A percentile compares a stretch with the other conserved stretches of the same genome.
phyloP scores from a whole-genome alignment of 2,888 invertebrate genomes.

The Himalopsyche tibetana region DNA sequence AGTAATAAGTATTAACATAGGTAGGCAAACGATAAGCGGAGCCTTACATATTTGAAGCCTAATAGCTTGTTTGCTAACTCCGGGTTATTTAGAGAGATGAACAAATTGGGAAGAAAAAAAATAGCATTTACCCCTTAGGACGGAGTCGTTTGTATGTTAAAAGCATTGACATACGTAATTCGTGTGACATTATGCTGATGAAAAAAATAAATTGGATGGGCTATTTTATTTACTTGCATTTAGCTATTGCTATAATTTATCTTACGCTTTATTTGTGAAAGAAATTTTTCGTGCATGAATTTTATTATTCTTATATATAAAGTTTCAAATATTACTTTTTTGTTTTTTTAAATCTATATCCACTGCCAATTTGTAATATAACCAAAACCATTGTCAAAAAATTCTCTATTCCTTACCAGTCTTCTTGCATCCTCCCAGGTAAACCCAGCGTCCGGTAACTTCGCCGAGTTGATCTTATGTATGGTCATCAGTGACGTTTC shows the following conservation, averaged over 20 bases:
- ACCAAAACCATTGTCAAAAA: no score
- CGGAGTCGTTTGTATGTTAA: conserved; percentile 1
- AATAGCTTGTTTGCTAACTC: conserved; percentile 9
- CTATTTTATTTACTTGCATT: conserved; percentile 25
- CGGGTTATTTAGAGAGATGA: conserved; percentile 26
- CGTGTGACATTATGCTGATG: conserved; percentile 15
- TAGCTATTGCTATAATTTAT: background rate
- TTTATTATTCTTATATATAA: no score
- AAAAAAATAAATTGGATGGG: conserved; percentile 18
- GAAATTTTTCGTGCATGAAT: no score
- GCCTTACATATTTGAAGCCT: conserved; percentile 7
- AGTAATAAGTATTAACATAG: background rate
- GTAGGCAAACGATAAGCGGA: background rate
- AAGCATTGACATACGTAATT: conserved; percentile 25
- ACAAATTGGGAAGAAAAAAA: conserved; percentile 2
- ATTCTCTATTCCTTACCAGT: no score
- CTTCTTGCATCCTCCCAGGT: no score
- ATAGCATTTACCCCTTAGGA: background rate
- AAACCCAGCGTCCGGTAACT: no score
- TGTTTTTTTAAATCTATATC: no score
- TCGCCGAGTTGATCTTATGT: no score
- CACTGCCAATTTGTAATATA: no score
- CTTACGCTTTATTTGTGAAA: no score
- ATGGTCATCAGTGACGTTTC: no score
- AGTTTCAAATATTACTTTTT: no score